Evolutionary conservation across 2,797 vertebrate genomes (phyloP), one percentile per base, ranked within the genome.

Genomic region (Moxostoma hubbsi): DNA sequence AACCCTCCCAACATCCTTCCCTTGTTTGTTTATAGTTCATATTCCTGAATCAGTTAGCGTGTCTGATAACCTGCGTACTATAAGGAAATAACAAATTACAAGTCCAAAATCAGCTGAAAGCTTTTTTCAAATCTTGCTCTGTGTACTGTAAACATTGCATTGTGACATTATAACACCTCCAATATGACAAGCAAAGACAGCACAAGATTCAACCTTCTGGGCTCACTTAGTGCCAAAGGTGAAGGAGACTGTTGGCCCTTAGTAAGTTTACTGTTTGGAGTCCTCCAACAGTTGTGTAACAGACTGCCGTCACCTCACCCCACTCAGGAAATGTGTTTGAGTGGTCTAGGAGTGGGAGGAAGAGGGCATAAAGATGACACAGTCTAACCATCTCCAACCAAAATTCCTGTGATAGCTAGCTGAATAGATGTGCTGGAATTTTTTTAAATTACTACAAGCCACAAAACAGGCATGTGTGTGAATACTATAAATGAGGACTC

Each of bases 1-100:
- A 57, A 77, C 55, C 75, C 76, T 66, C 69, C 16, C 36, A 72
- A 91, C 89, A 92, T 94, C 92, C 92, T 93, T 94, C 92, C 91
- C 82, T 74, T 90, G 86, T 92, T 93, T 93, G 88, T 92, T 93
- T 91, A 79, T 75, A 70, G 80, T 69, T 82, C 63, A 67, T 82
- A 77, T 82, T 88, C 86, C 88, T 84, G 83, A 85, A 89, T 89
- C 68, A 86, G 87, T 83, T 79, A 81, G 78, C 59, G 53, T 81
- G n/a, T 4, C 80, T 82, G 81, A 74, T 79, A 83, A 68, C 82
- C 4, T 79, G 62, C 62, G 45, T 46, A 58, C 67, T 59, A 75
- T 59, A 73, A 73, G n/a, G 75, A 67, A 63, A 50, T 81, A 81
- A 81, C 45, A 80, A 65, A 62, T 65, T 18, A 47, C 82, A 70